Evolutionary conservation across 2,797 vertebrate genomes (phyloP), one percentile per base, ranked within the genome.

Genomic region (Ceryle rudis): DNA sequence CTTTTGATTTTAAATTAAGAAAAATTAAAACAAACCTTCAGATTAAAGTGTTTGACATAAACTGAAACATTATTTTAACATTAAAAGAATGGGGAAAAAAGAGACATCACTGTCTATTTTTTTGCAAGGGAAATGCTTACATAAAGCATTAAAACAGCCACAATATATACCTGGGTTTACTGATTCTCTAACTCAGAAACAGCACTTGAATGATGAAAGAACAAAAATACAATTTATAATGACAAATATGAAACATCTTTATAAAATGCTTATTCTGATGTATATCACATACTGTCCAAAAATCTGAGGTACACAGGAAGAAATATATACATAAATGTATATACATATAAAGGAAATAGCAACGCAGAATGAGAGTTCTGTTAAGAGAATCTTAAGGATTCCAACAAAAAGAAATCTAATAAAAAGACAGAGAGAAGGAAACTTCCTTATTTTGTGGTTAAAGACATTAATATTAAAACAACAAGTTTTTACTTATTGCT

Each of bases 211-310:
- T 2, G 2, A 87, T 49, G 22, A 67, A 89, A 77, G 49, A 94
- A 69, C 18, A 89, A 94, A 95, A 96, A 61, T 33, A 71, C 0
- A 0, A 80, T 74, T 89, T 47, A 25, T 61, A 77, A 2, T 81
- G 39, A 21, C 17, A 61, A 58, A 90, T 3, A 23, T 12, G 21
- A 91, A 86, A 73, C 6, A 39, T 16, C 23, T 84, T 62, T 54
- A 60, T n/a, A 80, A 95, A 95, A 82, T n/a, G 7, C 29, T 89
- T 82, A 74, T 83, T 90, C 52, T 91, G 44, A 65, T n/a, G n/a
- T 73, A 23, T 54, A 79, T 23, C 13, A 20, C 8, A 23, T 31
- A 46, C 31, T 8, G 6, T 39, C 61, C 55, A 82, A 93, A 93
- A 94, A 44, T 46, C 29, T 42, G 17, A 89, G 7, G 15, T 64